A percentile compares a stretch with the other conserved stretches of the same genome.
Evolutionary conservation across 2,797 vertebrate genomes (phyloP).

Genomic region (Gymnopithys bicolor): DNA sequence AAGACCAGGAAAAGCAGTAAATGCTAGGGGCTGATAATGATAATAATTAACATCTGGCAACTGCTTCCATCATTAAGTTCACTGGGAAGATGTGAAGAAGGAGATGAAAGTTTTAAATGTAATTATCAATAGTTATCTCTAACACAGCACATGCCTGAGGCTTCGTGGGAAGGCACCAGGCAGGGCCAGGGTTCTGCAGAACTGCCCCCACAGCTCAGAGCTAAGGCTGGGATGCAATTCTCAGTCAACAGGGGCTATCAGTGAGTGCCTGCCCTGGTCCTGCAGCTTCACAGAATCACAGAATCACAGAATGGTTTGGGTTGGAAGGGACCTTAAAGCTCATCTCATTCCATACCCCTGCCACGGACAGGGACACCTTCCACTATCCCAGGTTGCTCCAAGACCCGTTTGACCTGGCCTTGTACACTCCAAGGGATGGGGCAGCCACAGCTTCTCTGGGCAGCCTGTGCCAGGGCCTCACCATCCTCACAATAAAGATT

Average conservation of each 20-base stretch:
- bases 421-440: not conserved
- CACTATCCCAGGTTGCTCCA: not conserved
- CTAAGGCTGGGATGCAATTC: not conserved
- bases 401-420: rapidly evolving
- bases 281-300: not conserved
- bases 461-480: not conserved
- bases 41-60: constrained; percentile 70
- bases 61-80: constrained; percentile 46
- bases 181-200: not conserved
- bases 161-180: not conserved
- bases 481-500: not conserved
- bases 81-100: constrained; percentile 42
- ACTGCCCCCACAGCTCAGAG: not conserved
- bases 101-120: constrained; percentile 40
- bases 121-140: constrained; percentile 53
- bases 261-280: rapidly evolving
- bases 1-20: constrained; percentile 11
- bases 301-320: not conserved
- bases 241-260: rapidly evolving
- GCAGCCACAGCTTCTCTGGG: not conserved
- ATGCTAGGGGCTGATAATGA: constrained; percentile 48
- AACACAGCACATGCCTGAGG: not conserved
- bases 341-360: not conserved
- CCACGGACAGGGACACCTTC: not conserved
- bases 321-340: not conserved